Evolutionary conservation across 2,888 invertebrate genomes (phyloP).

Genomic region (Tipula confusa): DNA sequence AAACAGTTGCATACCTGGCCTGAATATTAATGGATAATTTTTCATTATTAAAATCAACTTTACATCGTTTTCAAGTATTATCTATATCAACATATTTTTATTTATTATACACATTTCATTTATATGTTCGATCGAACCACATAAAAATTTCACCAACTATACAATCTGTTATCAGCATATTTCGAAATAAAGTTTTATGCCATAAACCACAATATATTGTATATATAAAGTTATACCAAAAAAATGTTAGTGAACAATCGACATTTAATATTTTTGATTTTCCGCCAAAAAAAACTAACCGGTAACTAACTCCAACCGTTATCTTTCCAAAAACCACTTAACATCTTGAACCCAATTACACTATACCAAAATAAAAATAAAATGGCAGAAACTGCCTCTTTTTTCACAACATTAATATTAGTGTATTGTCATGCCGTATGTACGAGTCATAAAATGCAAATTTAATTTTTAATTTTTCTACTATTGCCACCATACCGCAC

Average conservation of each 20-base stretch:
- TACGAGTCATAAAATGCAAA: neutral
- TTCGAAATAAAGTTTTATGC: neutral
- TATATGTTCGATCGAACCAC: too few relatives aligned
- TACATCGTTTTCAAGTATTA: too few relatives aligned
- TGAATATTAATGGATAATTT: too few relatives aligned
- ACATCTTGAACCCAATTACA: neutral
- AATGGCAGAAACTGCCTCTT: neutral
- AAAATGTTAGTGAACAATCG: neutral
- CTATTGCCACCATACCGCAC: neutral
- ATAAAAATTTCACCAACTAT: neutral
- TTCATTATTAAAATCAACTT: too few relatives aligned
- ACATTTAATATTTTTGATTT: neutral
- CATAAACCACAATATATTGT: neutral
- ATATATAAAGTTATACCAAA: neutral
- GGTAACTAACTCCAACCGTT: neutral
- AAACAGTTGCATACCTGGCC: too few relatives aligned
- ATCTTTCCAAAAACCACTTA: neutral
- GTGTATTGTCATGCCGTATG: neutral
- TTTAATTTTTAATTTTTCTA: neutral
- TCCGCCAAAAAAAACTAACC: neutral
- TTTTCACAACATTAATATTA: neutral
- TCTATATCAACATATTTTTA: too few relatives aligned
- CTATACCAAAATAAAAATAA: neutral
- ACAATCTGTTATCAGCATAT: neutral
- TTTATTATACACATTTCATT: too few relatives aligned